Evolutionary conservation across 2,888 invertebrate species (phyloP).

Genomic region (Euplagia quadripunctaria): DNA sequence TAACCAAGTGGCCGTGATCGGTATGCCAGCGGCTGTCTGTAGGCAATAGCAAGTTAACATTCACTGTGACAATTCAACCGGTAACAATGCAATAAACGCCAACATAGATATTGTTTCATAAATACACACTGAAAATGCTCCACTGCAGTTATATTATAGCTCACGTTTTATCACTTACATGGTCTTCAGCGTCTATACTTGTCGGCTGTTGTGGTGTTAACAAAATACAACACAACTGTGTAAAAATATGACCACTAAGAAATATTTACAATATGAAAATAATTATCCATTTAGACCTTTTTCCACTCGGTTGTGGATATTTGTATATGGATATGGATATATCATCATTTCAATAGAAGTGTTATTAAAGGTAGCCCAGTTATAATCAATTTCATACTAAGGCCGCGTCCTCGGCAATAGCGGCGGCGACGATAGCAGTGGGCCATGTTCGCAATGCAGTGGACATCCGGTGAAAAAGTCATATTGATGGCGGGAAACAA

Average conservation of each 20-base stretch:
- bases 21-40: conserved; percentile 7
- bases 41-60: conserved; percentile 21
- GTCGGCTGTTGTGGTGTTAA: conserved; percentile 44
- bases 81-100: conserved; percentile 10
- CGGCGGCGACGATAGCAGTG: background rate
- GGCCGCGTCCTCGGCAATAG: background rate
- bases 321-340: too few relatives aligned
- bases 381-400: background rate
- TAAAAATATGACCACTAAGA: background rate
- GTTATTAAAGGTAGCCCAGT: too few relatives aligned
- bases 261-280: background rate
- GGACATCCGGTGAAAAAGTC: background rate
- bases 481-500: too few relatives aligned
- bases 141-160: conserved; percentile 25
- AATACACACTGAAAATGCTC: conserved; percentile 48
- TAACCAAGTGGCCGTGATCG: background rate
- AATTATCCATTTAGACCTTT: background rate
- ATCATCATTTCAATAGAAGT: background rate
- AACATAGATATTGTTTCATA: conserved; percentile 25
- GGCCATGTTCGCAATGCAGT: background rate
- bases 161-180: conserved; percentile 46
- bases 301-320: background rate
- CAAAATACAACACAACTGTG: conserved; percentile 28
- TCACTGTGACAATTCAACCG: conserved; percentile 18
- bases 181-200: conserved; percentile 40